phyloP scores from a whole-genome alignment of 2,113 vertebrate genomes.

The Oncorhynchus gorbuscha region DNA sequence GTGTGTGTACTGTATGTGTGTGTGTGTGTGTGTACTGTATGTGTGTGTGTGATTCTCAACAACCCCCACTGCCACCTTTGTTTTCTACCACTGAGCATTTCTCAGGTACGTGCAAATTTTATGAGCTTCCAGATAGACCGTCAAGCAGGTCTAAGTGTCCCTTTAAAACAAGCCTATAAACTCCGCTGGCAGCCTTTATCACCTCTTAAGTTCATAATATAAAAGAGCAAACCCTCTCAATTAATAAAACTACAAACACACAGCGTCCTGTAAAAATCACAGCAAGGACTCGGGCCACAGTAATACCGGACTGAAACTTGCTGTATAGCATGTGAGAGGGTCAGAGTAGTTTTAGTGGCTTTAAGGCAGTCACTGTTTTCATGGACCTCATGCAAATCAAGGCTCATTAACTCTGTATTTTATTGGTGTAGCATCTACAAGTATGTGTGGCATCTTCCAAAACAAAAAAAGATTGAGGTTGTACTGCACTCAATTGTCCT shows the following conservation, averaged over 20 bases:
- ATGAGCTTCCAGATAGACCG: constrained; percentile 70
- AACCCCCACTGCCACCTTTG: constrained; percentile 51
- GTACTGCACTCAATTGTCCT: constrained; percentile 14
- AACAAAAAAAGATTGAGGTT: constrained; percentile 13
- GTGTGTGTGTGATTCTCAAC: constrained; percentile 28
- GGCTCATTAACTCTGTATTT: constrained; percentile 42
- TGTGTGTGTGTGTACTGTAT: not conserved
- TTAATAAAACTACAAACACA: constrained; percentile 39
- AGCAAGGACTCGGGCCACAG: constrained; percentile 39
- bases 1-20: constrained; percentile 1
- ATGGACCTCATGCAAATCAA: constrained; percentile 21
- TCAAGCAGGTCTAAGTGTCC: constrained; percentile 55
- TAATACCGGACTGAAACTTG: not conserved
- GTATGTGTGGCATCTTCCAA: constrained; percentile 17
- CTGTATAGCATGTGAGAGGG: constrained; percentile 8
- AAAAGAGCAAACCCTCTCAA: constrained; percentile 49
- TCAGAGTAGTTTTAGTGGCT: constrained; percentile 13
- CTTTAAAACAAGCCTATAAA: constrained; percentile 74
- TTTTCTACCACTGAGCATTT: constrained; percentile 68
- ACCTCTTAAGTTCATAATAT: constrained; percentile 56
- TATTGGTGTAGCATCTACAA: constrained; percentile 25
- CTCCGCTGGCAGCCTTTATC: constrained; percentile 58
- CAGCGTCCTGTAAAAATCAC: constrained; percentile 25
- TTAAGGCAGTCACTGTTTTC: constrained; percentile 35
- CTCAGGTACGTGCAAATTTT: constrained; percentile 76